These are phyloP conservation scores for Eulemur rubriventer DNA, from an alignment of 2,797 vertebrate species.

Conservation along the genomic window DNA sequence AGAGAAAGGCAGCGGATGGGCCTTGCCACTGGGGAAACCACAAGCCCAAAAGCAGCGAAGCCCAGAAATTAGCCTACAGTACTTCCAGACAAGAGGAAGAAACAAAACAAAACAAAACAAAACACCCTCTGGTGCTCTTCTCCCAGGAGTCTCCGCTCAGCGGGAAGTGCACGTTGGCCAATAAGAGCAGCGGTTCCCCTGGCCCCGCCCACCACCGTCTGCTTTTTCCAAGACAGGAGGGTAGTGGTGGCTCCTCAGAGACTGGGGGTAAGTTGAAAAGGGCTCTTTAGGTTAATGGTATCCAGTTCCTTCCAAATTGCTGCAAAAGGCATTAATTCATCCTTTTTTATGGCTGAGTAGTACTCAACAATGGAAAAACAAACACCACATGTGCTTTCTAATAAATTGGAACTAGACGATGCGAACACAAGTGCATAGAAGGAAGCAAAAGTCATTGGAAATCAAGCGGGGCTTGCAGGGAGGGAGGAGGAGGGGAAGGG, in stretches of 20 bases:
- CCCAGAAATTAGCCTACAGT: no score
- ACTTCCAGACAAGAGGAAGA: neutral
- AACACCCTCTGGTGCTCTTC: neutral
- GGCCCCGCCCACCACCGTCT: neutral
- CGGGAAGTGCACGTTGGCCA: neutral
- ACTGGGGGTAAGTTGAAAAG: accelerated
- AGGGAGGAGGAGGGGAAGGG: neutral
- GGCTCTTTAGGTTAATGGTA: neutral
- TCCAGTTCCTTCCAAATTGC: neutral
- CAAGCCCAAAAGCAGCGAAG: accelerated
- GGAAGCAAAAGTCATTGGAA: neutral
- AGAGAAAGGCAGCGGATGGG: neutral
- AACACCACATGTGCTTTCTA: neutral
- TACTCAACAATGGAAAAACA: neutral
- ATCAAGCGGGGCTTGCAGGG: neutral
- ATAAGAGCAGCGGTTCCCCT: neutral
- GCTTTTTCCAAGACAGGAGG: neutral
- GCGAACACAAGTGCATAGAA: neutral
- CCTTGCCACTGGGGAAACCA: neutral
- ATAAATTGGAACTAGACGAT: neutral
- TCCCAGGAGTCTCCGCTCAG: neutral
- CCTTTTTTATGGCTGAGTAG: neutral
- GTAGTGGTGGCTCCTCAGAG: neutral
- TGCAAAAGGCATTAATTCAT: neutral
- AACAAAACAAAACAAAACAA: neutral